Base-by-base conservation (phyloP, 2,113 vertebrate species). In the Blennius ocellaris region DNA sequence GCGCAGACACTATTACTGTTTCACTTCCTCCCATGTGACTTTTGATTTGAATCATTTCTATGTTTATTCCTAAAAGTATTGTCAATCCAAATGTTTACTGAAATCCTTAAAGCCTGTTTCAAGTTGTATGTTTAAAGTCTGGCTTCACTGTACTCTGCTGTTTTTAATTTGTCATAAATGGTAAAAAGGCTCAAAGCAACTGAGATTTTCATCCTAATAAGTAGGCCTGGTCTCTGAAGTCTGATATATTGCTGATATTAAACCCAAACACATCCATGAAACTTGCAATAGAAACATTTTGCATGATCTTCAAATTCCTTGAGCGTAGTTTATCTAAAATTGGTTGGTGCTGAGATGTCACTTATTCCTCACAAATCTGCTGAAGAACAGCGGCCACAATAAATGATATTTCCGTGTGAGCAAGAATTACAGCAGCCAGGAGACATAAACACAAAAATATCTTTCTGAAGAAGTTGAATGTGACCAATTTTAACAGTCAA, bases 41-140 rank as follows among this genome's bases (percentile, higher is more conserved):
- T 55, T n/a, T 47, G 6, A 2, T 43, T 43, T 43, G 1, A 8
- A 8, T 43, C n/a, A 7, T 17, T 17, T 9, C 17, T 50, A 1
- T 53, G 12, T 48, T n/a, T 67, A 0, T 66, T 65, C 17, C 51
- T 37, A 21, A 30, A 7, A 65, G 12, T 15, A 16, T n/a, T 54
- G 17, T 36, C 30, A 73, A 62, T 56, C 6, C 16, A 73, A 53
- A 11, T 56, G 8, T 61, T 61, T 50, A 39, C 30, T 40, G 16
- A 38, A 60, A 66, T 9, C 38, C n/a, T 41, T 39, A 17, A 63
- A 54, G 17, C 52, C 8, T 41, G 30, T 56, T 57, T 60, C 11
- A 71, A 16, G 39, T 17, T 44, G 45, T 53, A 17, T 63, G 40
- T 37, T 44, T 15, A 17, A 48, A 50, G 6, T 17, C 15, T 30